These are phyloP conservation scores for Clarias gariepinus DNA, from an alignment of 2,113 vertebrate species.

Conservation along the genomic window DNA sequence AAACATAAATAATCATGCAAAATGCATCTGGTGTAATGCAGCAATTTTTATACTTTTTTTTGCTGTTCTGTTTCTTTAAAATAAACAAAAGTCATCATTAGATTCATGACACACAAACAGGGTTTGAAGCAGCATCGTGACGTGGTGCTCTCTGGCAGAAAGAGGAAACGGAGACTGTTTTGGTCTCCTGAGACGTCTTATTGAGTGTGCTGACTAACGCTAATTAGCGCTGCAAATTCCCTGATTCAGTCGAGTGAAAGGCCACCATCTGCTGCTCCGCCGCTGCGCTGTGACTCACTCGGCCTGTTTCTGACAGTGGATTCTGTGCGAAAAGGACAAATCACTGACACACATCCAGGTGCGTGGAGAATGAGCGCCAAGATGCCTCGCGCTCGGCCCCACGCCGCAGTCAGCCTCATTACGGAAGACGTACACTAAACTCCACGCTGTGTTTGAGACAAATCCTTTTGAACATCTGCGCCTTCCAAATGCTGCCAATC, in stretches of 20 bases:
- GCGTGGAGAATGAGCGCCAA: conserved; percentile 1
- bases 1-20: too few species aligned
- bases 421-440: background rate
- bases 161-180: background rate
- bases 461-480: background rate
- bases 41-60: background rate
- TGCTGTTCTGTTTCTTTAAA: background rate
- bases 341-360: conserved; percentile 20
- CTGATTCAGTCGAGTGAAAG: conserved; percentile 39
- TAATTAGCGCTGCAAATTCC: conserved; percentile 28
- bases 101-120: background rate
- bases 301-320: background rate
- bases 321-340: conserved; percentile 6
- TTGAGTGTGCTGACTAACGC: conserved; percentile 19
- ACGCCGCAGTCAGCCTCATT: background rate
- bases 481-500: background rate
- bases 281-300: background rate
- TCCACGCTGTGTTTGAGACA: background rate
- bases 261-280: conserved; percentile 22
- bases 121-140: background rate
- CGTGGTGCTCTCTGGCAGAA: background rate
- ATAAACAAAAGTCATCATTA: background rate
- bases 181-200: background rate
- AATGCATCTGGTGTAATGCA: background rate
- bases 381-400: background rate